Evolutionary conservation across 2,888 invertebrate genomes (phyloP).

Genomic region (Mesoligia furuncula): DNA sequence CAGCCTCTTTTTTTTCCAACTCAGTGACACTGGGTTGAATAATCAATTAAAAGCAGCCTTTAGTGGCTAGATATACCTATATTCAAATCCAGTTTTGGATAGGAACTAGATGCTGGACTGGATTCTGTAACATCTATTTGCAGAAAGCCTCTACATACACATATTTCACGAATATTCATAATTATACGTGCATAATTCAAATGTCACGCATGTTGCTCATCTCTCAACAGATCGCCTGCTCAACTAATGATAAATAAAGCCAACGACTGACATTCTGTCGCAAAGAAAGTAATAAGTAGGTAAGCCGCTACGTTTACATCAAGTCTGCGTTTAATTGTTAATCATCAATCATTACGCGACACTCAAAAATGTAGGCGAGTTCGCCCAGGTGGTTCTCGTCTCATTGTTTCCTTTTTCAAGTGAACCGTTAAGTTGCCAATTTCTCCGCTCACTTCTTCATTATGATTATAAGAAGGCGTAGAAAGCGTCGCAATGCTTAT

Average conservation of each 20-base stretch:
- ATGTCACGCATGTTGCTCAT: conserved; percentile 23
- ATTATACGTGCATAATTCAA: conserved; percentile 47
- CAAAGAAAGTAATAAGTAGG: conserved; percentile 26
- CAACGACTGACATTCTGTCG: not conserved
- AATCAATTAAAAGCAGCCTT: not conserved
- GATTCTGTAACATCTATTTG: not conserved
- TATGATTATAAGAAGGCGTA: conserved; percentile 83
- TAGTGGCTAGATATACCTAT: not conserved
- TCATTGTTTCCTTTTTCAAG: conserved; percentile 79
- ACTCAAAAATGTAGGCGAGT: conserved; percentile 52
- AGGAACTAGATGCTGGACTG: not conserved
- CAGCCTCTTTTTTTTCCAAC: not conserved
- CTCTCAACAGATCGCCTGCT: conserved; percentile 17
- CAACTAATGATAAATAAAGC: not conserved
- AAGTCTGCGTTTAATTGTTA: conserved; percentile 39
- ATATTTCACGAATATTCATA: conserved; percentile 31
- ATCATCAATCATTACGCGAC: conserved; percentile 43
- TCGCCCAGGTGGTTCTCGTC: conserved; percentile 68
- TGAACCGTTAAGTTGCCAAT: conserved; percentile 83
- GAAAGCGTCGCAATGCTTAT: conserved; percentile 86
- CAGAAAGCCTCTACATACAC: conserved; percentile 22
- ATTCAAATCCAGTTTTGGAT: not conserved
- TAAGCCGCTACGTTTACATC: conserved; percentile 7
- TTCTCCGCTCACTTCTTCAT: conserved; percentile 88
- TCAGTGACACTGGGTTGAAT: not conserved